phyloP scores from a whole-genome alignment of 1,140 invertebrate species.

The Dreissena polymorpha region DNA sequence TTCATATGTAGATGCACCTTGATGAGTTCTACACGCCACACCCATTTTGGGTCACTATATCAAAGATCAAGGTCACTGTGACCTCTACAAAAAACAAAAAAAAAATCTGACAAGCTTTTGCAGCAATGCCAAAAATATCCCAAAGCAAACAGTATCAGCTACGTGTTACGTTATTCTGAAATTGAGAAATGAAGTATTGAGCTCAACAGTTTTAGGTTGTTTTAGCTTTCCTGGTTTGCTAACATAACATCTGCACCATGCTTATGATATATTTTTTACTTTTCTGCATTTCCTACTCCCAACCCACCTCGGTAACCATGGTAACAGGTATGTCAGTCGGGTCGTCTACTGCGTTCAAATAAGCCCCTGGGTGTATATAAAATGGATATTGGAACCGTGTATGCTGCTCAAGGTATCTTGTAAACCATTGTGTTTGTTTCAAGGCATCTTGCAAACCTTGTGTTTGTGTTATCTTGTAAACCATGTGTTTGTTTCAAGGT shows the following conservation, averaged over 20 bases:
- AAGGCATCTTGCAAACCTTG: not conserved
- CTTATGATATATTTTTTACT: slow-evolving; percentile 1
- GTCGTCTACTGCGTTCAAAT: slow-evolving; percentile 87
- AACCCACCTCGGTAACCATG: slow-evolving; percentile 1
- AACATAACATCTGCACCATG: not conserved
- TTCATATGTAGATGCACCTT: too few species aligned
- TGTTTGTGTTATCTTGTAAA: slow-evolving; percentile 6
- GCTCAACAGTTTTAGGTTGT: too few species aligned
- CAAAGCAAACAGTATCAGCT: too few species aligned
- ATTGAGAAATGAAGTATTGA: too few species aligned
- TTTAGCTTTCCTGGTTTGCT: too few species aligned
- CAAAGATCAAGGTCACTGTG: too few species aligned
- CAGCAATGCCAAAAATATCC: too few species aligned
- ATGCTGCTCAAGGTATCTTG: slow-evolving; percentile 89
- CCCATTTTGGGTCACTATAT: too few species aligned
- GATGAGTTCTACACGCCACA: too few species aligned
- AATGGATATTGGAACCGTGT: slow-evolving; percentile 92
- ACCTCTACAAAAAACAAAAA: too few species aligned
- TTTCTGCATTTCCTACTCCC: slow-evolving; percentile 3
- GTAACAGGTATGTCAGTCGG: slow-evolving; percentile 85
- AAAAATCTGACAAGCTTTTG: too few species aligned
- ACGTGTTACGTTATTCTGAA: too few species aligned
- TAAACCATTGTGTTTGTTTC: not conserved
- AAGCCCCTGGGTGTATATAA: slow-evolving; percentile 93
- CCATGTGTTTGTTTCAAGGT: not conserved